Evolutionary conservation across 2,113 vertebrate genomes (phyloP), one percentile per base, ranked within the genome.

Genomic region (Limanda limanda): DNA sequence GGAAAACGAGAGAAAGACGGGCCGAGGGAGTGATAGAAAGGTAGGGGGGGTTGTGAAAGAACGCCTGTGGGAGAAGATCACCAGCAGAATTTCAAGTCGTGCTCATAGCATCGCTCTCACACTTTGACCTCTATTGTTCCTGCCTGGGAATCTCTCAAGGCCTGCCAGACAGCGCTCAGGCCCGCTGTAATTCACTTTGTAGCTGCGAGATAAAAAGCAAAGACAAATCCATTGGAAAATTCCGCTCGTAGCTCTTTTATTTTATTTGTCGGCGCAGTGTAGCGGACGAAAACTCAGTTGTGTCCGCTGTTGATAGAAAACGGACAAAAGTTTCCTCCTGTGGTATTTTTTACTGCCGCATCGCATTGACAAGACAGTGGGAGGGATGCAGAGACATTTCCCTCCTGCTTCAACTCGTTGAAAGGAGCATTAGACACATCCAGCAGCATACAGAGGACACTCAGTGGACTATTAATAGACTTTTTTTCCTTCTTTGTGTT

Each of bases 81-180:
- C 66, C 23, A 6, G 59, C 78, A 74, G 82, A 89, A 90, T 91
- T 83, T 88, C 80, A 92, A 91, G 76, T 86, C 57, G 20, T 71
- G 64, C 71, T 79, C 74, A 64, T 59, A 64, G 69, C 76, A 52
- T 71, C 83, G 71, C 84, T 86, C 79, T 83, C 62, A 82, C 81
- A 89, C 89, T 82, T 90, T 91, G 80, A 90, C 89, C 86, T 89
- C 81, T 57, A 48, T 79, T 72, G 73, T 72, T 84, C 79, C 74
- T 84, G 71, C 54, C 47, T 76, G 73, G 79, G 74, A 89, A 79
- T 88, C 86, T 88, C 89, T 83, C 74, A 84, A 87, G 84, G 78
- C 86, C 83, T 88, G 72, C 76, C 82, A 86, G 79, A 87, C 83
- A 54, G 68, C 69, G 81, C 69, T 85, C 78, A 63, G 69, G 76